Conservation (phyloP, 2,888 invertebrate species). For the Leptopterna dolabrata region DNA sequence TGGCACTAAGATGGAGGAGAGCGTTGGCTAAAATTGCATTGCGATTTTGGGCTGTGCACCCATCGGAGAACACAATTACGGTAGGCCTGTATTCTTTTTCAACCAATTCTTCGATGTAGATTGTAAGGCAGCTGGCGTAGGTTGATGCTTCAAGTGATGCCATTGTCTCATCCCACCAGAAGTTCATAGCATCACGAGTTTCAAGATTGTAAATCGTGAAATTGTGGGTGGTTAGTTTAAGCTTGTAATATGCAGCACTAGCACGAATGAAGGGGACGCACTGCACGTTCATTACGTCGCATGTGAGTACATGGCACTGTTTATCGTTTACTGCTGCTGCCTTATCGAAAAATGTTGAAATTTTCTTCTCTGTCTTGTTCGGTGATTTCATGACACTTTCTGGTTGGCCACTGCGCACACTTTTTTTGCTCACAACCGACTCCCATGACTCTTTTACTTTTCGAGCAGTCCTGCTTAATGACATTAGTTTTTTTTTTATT, state of each 20-base stretch:
- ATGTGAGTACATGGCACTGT: background rate
- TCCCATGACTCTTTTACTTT: no score
- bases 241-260: constrained; percentile 7
- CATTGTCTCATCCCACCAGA: background rate
- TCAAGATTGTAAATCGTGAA: background rate
- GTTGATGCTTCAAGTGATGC: background rate
- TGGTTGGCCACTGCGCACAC: no score
- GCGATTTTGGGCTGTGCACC: constrained; percentile 44
- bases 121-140: background rate
- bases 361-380: no score
- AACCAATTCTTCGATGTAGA: background rate
- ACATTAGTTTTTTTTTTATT: no score
- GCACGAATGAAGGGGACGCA: background rate
- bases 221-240: background rate
- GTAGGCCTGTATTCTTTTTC: background rate
- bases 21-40: constrained; percentile 35
- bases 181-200: background rate
- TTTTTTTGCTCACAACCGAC: no score
- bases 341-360: no score
- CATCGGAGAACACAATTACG: constrained; percentile 31
- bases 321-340: background rate
- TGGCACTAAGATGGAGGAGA: constrained; percentile 31
- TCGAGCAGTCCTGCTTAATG: no score
- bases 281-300: constrained; percentile 11
- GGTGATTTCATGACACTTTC: no score